Conservation (phyloP, 2,797 vertebrate species). For the Sebastes cheni region DNA sequence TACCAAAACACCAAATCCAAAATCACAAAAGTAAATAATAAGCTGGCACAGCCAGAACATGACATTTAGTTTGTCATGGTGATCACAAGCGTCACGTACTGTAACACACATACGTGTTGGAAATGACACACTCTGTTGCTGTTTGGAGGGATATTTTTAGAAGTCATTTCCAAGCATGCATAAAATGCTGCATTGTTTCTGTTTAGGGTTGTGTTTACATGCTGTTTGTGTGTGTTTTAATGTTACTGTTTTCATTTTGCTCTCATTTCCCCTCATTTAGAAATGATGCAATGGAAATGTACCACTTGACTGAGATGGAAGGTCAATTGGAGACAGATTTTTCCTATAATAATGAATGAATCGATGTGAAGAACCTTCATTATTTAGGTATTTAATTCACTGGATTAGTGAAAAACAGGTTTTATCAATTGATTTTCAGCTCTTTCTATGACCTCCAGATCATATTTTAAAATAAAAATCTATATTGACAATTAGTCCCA, state of each 20-base stretch:
- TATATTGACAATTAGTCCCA: background rate
- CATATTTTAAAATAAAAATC: background rate
- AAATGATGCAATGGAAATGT: background rate
- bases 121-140: background rate
- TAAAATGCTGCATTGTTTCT: background rate
- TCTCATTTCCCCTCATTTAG: background rate
- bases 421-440: too few relatives aligned
- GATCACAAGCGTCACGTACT: background rate
- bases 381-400: too few relatives aligned
- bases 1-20: too few relatives aligned
- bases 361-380: background rate
- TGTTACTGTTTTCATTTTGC: background rate
- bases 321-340: background rate
- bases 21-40: too few relatives aligned
- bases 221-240: background rate
- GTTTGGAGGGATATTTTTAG: background rate
- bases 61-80: slow-evolving; percentile 36
- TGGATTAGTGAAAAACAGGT: background rate
- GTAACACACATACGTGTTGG: background rate
- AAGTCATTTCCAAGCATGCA: background rate
- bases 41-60: too few relatives aligned
- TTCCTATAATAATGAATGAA: background rate
- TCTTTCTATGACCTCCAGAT: background rate
- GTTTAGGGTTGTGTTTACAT: background rate
- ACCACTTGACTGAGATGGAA: background rate